Percentiles rank a stretch among this genome's conserved stretches.
Evolutionary conservation across 1,140 invertebrate species (phyloP).

Genomic region (Listronotus oregonensis): DNA sequence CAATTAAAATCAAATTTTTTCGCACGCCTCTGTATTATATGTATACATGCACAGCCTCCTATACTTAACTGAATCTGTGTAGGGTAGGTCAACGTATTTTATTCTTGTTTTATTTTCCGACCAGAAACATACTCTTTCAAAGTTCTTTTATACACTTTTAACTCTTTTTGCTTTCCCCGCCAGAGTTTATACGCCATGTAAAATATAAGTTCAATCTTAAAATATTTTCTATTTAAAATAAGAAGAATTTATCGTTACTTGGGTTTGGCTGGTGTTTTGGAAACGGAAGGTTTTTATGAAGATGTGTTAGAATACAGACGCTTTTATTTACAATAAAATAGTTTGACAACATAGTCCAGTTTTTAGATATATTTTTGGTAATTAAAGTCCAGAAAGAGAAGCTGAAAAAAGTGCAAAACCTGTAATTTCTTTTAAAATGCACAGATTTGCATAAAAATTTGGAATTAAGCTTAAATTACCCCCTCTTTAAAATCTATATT

Average conservation of each 20-base stretch:
- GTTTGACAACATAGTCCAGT: too few species aligned
- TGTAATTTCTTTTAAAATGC: too few species aligned
- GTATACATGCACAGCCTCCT: slow-evolving; percentile 56
- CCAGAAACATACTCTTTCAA: slow-evolving; percentile 48
- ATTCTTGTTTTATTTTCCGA: slow-evolving; percentile 55
- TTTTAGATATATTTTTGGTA: too few species aligned
- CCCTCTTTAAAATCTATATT: too few species aligned
- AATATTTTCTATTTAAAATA: slow-evolving; percentile 46
- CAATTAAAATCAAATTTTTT: slow-evolving; percentile 14
- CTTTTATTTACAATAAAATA: too few species aligned
- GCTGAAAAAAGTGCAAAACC: too few species aligned
- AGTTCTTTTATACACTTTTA: slow-evolving; percentile 51
- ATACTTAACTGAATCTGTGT: slow-evolving; percentile 55
- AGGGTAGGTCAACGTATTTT: slow-evolving; percentile 57
- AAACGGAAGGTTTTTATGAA: background rate
- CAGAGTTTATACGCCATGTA: slow-evolving; percentile 45
- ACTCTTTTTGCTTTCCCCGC: slow-evolving; percentile 32
- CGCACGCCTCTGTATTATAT: slow-evolving; percentile 51
- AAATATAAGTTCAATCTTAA: slow-evolving; percentile 52
- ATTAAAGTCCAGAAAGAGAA: too few species aligned
- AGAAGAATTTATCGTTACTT: slow-evolving; percentile 4
- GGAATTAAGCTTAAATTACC: too few species aligned
- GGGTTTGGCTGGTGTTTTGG: background rate
- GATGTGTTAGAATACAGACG: too few species aligned
- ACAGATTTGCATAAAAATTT: too few species aligned